Base-by-base conservation (phyloP, 1,140 invertebrate genomes). In the Stenopsyche tienmushanensis region DNA sequence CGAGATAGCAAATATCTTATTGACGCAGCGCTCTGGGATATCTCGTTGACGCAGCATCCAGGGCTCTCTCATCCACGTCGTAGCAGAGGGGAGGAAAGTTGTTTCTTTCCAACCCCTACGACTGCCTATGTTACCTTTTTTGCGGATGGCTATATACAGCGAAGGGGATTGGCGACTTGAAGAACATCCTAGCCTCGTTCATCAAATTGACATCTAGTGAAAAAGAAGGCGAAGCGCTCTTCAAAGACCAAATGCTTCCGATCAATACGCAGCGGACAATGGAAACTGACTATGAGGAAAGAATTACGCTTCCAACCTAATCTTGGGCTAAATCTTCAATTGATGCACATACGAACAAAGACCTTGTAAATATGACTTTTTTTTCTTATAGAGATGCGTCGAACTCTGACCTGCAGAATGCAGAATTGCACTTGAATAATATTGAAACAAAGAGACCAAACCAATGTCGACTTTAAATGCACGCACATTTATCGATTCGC, bases 131-230 rank as follows among this genome's bases (percentile, higher is more conserved):
- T 15, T 18, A 47, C 44, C 44, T 47, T 47, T 47, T 47, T 47
- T 47, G 44, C 44, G 44, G 44, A 47, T 8, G 44, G 5, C 17
- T 18, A 18, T 18, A 20, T 47, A 47, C 44, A 47, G 17, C 44
- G 44, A 52, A 54, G 52, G 52, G 52, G 52, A 54, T 54, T 23
- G 52, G 18, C 52, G 52, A 54, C 52, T 24, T 54, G 15, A 26
- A 54, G 52, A 54, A 54, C 24, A 34, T 54, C 52, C 18, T n/a
- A 54, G 52, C 15, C 52, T 24, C 52, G 52, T 54, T 24, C 23
- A 54, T 54, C 52, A 54, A 54, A 54, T 26, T 54, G 52, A 54
- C 52, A 54, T 54, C 52, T 24, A 13, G 13, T 23, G 23, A 54
- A 24, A 54, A 54, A 26, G 26, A 50, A 54, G 26, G 52, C 23